Percentiles rank a stretch among this genome's conserved stretches.
phyloP scores from a whole-genome alignment of 92 coral and sea anemone species.

The Epizoanthus illoricatus region DNA sequence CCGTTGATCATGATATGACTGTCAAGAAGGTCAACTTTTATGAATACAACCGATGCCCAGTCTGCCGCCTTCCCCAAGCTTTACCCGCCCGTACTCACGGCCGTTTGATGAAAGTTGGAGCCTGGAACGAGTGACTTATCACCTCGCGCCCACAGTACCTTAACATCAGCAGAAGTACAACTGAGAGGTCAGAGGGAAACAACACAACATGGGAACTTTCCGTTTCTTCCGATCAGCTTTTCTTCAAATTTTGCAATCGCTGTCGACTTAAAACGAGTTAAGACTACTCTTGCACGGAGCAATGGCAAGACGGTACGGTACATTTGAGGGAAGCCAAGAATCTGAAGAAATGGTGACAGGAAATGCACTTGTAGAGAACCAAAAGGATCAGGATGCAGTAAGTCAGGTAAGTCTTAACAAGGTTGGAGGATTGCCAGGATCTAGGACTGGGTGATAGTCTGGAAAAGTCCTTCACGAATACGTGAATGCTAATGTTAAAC shows the following conservation, averaged over 20 bases:
- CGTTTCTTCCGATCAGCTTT: too few species aligned
- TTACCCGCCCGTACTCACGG: too few species aligned
- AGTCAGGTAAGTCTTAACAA: slow-evolving; percentile 5
- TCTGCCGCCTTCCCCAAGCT: too few species aligned
- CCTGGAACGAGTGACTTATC: too few species aligned
- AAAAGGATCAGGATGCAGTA: slow-evolving; percentile 10
- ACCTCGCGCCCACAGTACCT: too few species aligned
- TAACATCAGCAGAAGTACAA: too few species aligned
- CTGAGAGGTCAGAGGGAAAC: neutral
- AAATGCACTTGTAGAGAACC: neutral
- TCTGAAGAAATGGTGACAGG: slow-evolving; percentile 33
- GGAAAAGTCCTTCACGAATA: neutral
- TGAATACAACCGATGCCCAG: too few species aligned
- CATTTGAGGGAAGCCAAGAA: slow-evolving; percentile 63
- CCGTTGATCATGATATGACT: too few species aligned
- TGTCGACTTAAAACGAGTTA: neutral
- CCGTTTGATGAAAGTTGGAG: too few species aligned
- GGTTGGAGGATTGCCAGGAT: slow-evolving; percentile 17
- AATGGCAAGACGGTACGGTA: slow-evolving; percentile 60
- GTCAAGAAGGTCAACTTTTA: too few species aligned
- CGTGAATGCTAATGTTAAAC: neutral
- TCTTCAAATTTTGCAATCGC: slow-evolving; percentile 1
- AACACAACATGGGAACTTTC: neutral
- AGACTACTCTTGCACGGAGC: neutral
- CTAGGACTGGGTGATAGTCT: too few species aligned